A percentile compares a stretch with the other conserved stretches of the same genome.
These are phyloP conservation scores for Anguilla megastoma DNA, from an alignment of 2,797 vertebrate species.

Conservation along the genomic window DNA sequence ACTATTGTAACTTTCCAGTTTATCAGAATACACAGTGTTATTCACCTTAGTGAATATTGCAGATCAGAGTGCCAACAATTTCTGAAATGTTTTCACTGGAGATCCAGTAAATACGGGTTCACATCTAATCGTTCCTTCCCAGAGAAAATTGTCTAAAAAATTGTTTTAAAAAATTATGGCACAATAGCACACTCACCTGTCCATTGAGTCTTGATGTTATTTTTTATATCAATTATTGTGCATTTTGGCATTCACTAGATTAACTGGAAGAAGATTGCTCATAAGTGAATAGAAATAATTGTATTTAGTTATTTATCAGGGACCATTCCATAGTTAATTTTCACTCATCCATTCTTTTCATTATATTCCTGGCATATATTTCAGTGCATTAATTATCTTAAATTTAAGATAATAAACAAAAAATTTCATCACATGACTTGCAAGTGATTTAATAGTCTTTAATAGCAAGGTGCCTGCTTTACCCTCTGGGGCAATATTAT, in stretches of 20 bases:
- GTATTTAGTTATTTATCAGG: neutral
- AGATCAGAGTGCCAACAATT: slow-evolving; percentile 4
- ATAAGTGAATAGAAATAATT: neutral
- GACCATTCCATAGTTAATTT: neutral
- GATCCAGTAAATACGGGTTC: neutral
- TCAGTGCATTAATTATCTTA: neutral
- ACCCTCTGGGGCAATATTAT: too few species aligned
- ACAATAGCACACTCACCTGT: neutral
- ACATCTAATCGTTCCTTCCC: neutral
- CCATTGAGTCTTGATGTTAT: neutral
- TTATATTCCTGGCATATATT: neutral
- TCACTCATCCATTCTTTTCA: neutral
- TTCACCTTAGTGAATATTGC: neutral
- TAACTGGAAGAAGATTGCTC: neutral
- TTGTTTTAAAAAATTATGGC: neutral
- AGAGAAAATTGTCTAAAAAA: neutral
- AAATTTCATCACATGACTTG: neutral
- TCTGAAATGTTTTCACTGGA: slow-evolving; percentile 21
- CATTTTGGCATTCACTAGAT: neutral
- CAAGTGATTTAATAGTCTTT: neutral
- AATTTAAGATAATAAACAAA: neutral
- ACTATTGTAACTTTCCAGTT: neutral
- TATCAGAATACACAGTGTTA: slow-evolving; percentile 3
- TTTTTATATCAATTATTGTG: neutral
- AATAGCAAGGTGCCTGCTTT: neutral